Conservation (phyloP, 2,888 invertebrate species). For the Drosophila nr. perissopoda region DNA sequence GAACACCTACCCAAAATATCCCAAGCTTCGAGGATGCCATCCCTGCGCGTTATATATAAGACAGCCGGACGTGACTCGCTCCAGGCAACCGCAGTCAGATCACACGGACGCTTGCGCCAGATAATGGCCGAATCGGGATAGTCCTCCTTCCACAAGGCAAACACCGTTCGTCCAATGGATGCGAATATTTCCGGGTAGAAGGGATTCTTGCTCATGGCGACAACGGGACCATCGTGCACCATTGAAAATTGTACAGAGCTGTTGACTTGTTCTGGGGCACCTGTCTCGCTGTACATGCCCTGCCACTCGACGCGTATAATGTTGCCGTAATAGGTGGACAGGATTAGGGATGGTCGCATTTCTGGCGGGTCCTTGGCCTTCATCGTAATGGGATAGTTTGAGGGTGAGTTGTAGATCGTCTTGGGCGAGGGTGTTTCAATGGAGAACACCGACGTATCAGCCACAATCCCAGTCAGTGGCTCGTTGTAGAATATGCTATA, state of each 20-base stretch:
- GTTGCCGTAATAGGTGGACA: slow-evolving; percentile 80
- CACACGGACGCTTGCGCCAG: slow-evolving; percentile 88
- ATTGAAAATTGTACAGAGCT: slow-evolving; percentile 84
- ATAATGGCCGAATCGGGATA: slow-evolving; percentile 87
- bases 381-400: slow-evolving; percentile 64
- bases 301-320: slow-evolving; percentile 86
- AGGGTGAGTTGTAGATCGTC: slow-evolving; percentile 46
- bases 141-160: slow-evolving; percentile 91
- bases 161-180: slow-evolving; percentile 90
- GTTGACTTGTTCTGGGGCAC: slow-evolving; percentile 87
- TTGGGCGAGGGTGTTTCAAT: slow-evolving; percentile 45
- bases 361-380: slow-evolving; percentile 61
- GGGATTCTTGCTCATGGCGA: slow-evolving; percentile 87
- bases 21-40: slow-evolving; percentile 93
- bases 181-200: slow-evolving; percentile 87
- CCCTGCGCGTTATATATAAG: slow-evolving; percentile 89
- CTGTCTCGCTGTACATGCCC: slow-evolving; percentile 88
- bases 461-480: slow-evolving; percentile 84
- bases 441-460: slow-evolving; percentile 75
- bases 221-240: slow-evolving; percentile 90
- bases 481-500: slow-evolving; percentile 86
- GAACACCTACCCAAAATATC: slow-evolving; percentile 86
- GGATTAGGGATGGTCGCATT: slow-evolving; percentile 69
- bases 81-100: slow-evolving; percentile 90
- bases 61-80: slow-evolving; percentile 90